Base-by-base conservation (phyloP, 92 coral and sea anemone species). In the Desmophyllum pertusum region DNA sequence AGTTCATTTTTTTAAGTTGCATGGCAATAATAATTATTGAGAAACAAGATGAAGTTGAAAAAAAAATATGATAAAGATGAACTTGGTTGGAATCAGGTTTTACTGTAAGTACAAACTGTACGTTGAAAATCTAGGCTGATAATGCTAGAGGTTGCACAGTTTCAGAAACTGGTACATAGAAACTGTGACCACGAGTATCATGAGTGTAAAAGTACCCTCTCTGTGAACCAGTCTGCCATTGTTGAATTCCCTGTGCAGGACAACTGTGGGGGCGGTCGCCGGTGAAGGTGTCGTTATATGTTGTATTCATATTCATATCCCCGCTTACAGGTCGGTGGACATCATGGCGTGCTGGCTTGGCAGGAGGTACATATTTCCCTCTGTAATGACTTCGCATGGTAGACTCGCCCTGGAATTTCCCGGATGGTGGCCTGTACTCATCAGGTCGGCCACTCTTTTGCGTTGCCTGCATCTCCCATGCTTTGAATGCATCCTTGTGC, bases 341-440 rank as follows among this genome's bases (percentile, higher is more conserved):
- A 41, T 90, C 89, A 64, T 95, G 99, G 29, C 92, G 90, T 10
- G 93, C 94, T 1, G 98, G 90, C 83, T 85, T 88, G 5, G 99
- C 91, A 62, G 92, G 91, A 55, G 91, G 91, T 10, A 88, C 98
- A 84, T 80, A 93, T 71, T 92, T 91, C 50, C 99, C 99, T 79
- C 96, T 92, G 87, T 92, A 97, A 65, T 97, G 98, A 70, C 93
- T 93, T 64, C 95, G 95, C 90, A 93, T 94, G 37, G 98, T 97
- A 33, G 99, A 94, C 57, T 91, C 96, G 14, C 99, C 99, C 67
- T 91, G 93, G 86, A 97, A 97, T 86, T 81, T 92, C 3, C 89
- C 87, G 41, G 99, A 77, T 3, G 99, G 99, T 83, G 99, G 97
- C 46, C 91, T 81, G 89, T 97, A 97, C 61, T 87, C 81, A 19